These are phyloP conservation scores for Macroramphosus scolopax DNA, from an alignment of 2,797 vertebrate genomes.

Conservation along the genomic window DNA sequence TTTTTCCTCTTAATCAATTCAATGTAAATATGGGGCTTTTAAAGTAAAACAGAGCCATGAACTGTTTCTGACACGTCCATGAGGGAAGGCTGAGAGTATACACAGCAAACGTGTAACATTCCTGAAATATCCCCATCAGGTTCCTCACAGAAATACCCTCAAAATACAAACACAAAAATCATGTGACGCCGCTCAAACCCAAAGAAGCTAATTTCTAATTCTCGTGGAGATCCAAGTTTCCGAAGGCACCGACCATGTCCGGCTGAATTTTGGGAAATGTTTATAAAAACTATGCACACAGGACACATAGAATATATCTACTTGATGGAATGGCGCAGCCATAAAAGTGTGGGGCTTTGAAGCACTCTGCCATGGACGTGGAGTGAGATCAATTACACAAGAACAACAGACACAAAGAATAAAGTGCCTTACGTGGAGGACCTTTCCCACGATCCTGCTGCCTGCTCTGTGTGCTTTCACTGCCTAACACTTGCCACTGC, in stretches of 20 bases:
- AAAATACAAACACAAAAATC: conserved; percentile 5
- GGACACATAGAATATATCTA: background rate
- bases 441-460: conserved; percentile 85
- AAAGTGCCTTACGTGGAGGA: conserved; percentile 79
- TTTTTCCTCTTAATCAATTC: background rate
- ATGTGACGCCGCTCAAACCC: background rate
- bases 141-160: conserved; percentile 9
- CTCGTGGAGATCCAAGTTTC: background rate
- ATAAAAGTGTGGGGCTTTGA: conserved; percentile 76
- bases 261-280: background rate
- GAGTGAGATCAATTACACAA: conserved; percentile 85
- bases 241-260: background rate
- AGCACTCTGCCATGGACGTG: conserved; percentile 73
- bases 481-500: conserved; percentile 4
- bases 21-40: background rate
- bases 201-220: background rate
- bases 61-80: conserved; percentile 3
- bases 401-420: conserved; percentile 82
- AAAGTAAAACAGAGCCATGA: background rate
- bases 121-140: conserved; percentile 4
- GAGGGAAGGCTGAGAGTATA: background rate
- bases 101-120: conserved; percentile 12
- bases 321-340: conserved; percentile 7
- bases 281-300: background rate
- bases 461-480: conserved; percentile 50